Percentiles rank a stretch among this genome's conserved stretches.
Conservation (phyloP, 2,797 vertebrate species). For the Triplophysa bombifrons region DNA sequence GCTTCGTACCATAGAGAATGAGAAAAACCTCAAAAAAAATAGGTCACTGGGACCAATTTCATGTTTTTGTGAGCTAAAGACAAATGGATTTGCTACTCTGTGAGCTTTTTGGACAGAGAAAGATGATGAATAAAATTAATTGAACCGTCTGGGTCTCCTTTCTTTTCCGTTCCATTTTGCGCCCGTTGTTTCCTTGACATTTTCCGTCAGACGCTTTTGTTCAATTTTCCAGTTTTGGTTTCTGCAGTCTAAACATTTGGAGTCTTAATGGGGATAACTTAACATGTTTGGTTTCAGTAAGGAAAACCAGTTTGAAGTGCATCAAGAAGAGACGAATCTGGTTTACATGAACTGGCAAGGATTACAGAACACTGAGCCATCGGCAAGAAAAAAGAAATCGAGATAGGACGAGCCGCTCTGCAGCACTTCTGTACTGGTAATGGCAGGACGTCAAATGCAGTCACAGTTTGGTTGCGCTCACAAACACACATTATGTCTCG, state of each 20-base stretch:
- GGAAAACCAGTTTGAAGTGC: slow-evolving; percentile 19
- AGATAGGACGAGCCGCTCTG: background rate
- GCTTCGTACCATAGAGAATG: slow-evolving; percentile 34
- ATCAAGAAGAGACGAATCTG: slow-evolving; percentile 24
- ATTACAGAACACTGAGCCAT: background rate
- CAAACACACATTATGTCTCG: slow-evolving; percentile 51
- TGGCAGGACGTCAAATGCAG: slow-evolving; percentile 41
- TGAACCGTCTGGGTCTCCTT: slow-evolving; percentile 44
- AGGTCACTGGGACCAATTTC: slow-evolving; percentile 70
- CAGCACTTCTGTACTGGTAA: slow-evolving; percentile 12
- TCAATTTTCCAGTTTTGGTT: slow-evolving; percentile 42
- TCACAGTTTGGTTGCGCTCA: slow-evolving; percentile 51
- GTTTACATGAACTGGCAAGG: slow-evolving; percentile 19
- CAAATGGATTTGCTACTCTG: slow-evolving; percentile 71
- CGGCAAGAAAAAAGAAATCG: background rate
- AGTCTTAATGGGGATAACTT: slow-evolving; percentile 43
- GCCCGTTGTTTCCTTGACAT: slow-evolving; percentile 1
- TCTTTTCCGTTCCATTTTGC: slow-evolving; percentile 1
- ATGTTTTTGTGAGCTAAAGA: slow-evolving; percentile 57
- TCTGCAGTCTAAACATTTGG: slow-evolving; percentile 41
- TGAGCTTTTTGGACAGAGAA: slow-evolving; percentile 58
- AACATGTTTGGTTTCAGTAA: slow-evolving; percentile 31
- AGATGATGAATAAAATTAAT: slow-evolving; percentile 72
- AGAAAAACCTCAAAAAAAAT: slow-evolving; percentile 61
- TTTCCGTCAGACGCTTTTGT: slow-evolving; percentile 4